Percentiles rank a stretch among this genome's conserved stretches.
Evolutionary conservation across 2,113 vertebrate genomes (phyloP).

Genomic region (Xiphophorus maculatus): DNA sequence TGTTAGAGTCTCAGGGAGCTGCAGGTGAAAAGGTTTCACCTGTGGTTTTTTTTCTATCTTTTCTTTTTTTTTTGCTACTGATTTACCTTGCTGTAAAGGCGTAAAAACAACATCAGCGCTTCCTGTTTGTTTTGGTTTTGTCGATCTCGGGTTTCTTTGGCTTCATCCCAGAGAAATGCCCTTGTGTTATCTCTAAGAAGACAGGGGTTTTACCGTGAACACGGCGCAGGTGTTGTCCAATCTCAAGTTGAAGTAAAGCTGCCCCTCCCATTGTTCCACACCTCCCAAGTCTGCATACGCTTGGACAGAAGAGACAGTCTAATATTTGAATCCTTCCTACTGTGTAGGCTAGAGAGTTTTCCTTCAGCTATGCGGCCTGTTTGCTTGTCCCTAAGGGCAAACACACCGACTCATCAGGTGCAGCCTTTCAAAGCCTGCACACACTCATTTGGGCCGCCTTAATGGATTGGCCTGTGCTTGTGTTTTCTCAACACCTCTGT

Average conservation of each 20-base stretch:
- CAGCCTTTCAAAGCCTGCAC: slow-evolving; percentile 57
- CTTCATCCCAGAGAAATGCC: slow-evolving; percentile 19
- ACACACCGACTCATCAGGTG: slow-evolving; percentile 71
- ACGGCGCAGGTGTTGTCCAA: slow-evolving; percentile 40
- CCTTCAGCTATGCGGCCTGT: slow-evolving; percentile 44
- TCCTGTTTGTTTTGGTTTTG: neutral
- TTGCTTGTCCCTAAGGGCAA: slow-evolving; percentile 61
- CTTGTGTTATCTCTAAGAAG: slow-evolving; percentile 28
- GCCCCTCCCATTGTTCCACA: slow-evolving; percentile 7
- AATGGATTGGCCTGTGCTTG: slow-evolving; percentile 64
- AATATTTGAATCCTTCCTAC: neutral
- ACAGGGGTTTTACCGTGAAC: slow-evolving; percentile 29
- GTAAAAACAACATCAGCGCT: neutral
- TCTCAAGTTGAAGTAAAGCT: slow-evolving; percentile 20
- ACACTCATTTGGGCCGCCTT: slow-evolving; percentile 65
- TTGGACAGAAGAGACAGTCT: neutral
- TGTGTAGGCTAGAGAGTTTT: slow-evolving; percentile 19
- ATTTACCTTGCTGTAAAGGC: slow-evolving; percentile 34
- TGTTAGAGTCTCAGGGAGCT: slow-evolving; percentile 91
- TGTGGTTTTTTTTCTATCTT: slow-evolving; percentile 35
- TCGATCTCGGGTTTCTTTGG: slow-evolving; percentile 28
- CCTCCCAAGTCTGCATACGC: neutral
- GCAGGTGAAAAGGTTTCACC: slow-evolving; percentile 90
- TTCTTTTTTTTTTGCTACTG: neutral
- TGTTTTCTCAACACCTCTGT: slow-evolving; percentile 70